Conservation (phyloP, 2,797 vertebrate species). For the Chaenodraco wilsoni region DNA sequence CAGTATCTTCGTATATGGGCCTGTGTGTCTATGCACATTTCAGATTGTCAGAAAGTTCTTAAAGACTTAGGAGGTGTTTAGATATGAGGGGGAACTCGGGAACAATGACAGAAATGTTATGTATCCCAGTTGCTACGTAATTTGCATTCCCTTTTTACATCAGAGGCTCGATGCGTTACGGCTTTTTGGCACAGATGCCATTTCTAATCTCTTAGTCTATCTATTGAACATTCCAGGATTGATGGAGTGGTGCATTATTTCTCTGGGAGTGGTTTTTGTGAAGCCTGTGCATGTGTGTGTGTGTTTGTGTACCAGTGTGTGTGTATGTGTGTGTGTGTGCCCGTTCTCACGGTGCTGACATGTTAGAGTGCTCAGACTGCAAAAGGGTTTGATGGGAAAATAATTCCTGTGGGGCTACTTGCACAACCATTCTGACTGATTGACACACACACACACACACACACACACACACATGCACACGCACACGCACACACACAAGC, state of each 20-base stretch:
- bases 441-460: slow-evolving; percentile 30
- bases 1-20: not conserved
- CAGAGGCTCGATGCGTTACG: not conserved
- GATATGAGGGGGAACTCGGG: slow-evolving; percentile 6
- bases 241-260: slow-evolving; percentile 61
- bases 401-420: slow-evolving; percentile 61
- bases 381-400: slow-evolving; percentile 67
- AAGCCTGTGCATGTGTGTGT: slow-evolving; percentile 23
- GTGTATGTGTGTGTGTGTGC: slow-evolving; percentile 36
- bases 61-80: slow-evolving; percentile 7
- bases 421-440: slow-evolving; percentile 48
- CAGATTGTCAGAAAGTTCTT: not conserved
- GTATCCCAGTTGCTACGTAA: not conserved
- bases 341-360: slow-evolving; percentile 71
- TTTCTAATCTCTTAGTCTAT: slow-evolving; percentile 60
- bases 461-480: not conserved
- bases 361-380: slow-evolving; percentile 33
- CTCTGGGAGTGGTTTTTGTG: slow-evolving; percentile 50
- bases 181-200: slow-evolving; percentile 43
- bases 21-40: not conserved
- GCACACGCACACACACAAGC: not conserved
- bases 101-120: slow-evolving; percentile 1
- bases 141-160: slow-evolving; percentile 39
- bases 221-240: slow-evolving; percentile 64
- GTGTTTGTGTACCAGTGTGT: slow-evolving; percentile 36